Evolutionary conservation across 2,797 vertebrate species (phyloP).

Genomic region (Propithecus deckenii): DNA sequence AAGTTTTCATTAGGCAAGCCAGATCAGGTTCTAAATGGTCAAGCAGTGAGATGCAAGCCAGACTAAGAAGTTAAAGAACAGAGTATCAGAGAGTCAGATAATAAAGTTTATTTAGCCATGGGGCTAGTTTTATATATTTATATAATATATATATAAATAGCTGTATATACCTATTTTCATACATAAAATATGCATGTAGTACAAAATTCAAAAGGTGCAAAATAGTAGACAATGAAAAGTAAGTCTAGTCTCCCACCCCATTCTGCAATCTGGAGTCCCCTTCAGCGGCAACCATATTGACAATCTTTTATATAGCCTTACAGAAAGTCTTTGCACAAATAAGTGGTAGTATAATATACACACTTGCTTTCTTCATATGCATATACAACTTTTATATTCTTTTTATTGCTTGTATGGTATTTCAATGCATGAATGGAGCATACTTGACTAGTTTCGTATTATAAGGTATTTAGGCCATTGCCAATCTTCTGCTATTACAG

Average conservation of each 20-base stretch:
- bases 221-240: background rate
- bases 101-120: background rate
- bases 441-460: background rate
- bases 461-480: background rate
- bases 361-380: background rate
- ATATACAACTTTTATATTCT: background rate
- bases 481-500: background rate
- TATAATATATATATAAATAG: background rate
- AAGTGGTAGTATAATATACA: background rate
- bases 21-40: background rate
- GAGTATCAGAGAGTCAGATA: background rate
- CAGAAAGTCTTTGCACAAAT: background rate
- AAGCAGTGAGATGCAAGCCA: background rate
- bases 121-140: background rate
- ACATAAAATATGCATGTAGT: background rate
- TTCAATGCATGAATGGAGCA: background rate
- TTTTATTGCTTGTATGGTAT: background rate
- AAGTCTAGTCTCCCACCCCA: background rate
- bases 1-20: background rate
- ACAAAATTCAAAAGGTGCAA: background rate
- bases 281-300: background rate
- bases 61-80: background rate
- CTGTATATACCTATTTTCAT: background rate
- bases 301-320: background rate
- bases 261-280: background rate